Evolutionary conservation across 2,888 invertebrate species (phyloP).

Genomic region (Xiphydria camelus): DNA sequence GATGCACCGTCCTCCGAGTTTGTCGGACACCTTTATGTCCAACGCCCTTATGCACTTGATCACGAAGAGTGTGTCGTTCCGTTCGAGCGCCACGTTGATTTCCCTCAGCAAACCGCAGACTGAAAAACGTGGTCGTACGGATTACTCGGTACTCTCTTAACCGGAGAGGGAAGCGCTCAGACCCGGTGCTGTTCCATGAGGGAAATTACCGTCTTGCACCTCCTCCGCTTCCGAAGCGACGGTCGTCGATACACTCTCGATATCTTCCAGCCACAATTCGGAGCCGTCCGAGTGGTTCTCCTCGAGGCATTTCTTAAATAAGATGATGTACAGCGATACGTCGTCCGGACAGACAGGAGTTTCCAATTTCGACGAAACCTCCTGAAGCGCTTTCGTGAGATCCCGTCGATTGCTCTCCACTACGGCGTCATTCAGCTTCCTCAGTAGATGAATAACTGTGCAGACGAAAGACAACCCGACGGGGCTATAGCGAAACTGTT

Average conservation of each 20-base stretch:
- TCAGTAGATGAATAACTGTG: too few species aligned
- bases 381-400: constrained; percentile 60
- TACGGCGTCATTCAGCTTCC: constrained; percentile 66
- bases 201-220: constrained; percentile 58
- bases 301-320: constrained; percentile 60
- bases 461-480: too few species aligned
- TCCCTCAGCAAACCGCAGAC: constrained; percentile 38
- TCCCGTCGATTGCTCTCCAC: constrained; percentile 60
- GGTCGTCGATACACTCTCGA: constrained; percentile 59
- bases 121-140: constrained; percentile 24
- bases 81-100: constrained; percentile 41
- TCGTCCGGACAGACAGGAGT: constrained; percentile 59
- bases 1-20: constrained; percentile 35
- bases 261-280: constrained; percentile 66
- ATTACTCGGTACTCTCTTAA: too few species aligned
- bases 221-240: constrained; percentile 60
- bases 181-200: not conserved
- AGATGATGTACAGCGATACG: constrained; percentile 61
- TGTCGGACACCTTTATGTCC: constrained; percentile 31
- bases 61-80: constrained; percentile 33
- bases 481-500: too few species aligned
- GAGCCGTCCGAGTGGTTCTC: constrained; percentile 60
- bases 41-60: constrained; percentile 36
- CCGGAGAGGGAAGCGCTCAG: too few species aligned
- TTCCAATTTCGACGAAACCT: constrained; percentile 58